Percentiles rank a stretch among this genome's conserved stretches.
Conservation (phyloP, 1,140 invertebrate species). For the Orchesella cincta region DNA sequence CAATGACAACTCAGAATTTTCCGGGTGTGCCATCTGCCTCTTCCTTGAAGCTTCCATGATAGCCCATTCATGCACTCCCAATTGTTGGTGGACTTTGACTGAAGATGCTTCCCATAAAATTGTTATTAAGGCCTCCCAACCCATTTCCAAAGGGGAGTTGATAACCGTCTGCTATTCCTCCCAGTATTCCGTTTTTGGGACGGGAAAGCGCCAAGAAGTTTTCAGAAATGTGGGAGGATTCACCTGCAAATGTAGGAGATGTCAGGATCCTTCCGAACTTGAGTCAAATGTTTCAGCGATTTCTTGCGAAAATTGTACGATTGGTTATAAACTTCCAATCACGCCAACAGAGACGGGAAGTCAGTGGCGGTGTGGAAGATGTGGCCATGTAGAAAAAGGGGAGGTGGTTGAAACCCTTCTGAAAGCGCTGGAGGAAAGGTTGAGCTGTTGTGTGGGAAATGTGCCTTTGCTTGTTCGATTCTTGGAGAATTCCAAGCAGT, state of each 20-base stretch:
- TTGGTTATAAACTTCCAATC: neutral
- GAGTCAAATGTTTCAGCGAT: neutral
- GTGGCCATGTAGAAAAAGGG: neutral
- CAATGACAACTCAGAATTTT: neutral
- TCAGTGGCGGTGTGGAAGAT: neutral
- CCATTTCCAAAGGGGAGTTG: neutral
- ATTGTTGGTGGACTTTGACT: neutral
- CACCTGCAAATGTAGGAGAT: neutral
- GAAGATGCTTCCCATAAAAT: neutral
- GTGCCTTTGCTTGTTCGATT: conserved; percentile 11
- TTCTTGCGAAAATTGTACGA: neutral
- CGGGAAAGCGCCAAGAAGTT: neutral
- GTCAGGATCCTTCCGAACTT: neutral
- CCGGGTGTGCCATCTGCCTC: neutral
- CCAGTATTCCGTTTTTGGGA: conserved; percentile 3
- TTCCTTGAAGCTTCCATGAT: neutral
- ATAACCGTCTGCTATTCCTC: neutral
- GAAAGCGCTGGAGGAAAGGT: neutral
- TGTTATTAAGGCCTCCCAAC: neutral
- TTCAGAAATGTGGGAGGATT: neutral
- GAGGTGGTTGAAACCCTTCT: neutral
- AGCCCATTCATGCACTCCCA: neutral
- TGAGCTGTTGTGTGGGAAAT: neutral
- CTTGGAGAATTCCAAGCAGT: neutral
- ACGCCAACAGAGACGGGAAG: neutral